Base-by-base conservation (phyloP, 1,140 invertebrate genomes). In the Rhopalosiphum padi region DNA sequence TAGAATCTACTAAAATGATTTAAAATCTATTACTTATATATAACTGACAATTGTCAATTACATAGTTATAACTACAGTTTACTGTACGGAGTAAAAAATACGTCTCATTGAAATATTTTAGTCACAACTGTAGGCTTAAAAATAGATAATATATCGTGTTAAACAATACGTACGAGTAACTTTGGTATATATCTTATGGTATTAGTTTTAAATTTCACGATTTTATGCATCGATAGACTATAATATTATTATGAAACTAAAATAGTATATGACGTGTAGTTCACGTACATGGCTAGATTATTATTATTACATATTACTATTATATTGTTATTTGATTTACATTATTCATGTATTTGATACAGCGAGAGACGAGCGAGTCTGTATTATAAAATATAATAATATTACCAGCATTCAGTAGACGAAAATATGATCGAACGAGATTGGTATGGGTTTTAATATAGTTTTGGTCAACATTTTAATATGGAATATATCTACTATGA, bases 261-360 rank as follows among this genome's bases (percentile, higher is more conserved):
- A 77, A 77, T n/a, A 18, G 6, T n/a, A 68, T 53, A 23, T 18
- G 60, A 30, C 55, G 25, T 30, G 3, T 30, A 68, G 60, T 30
- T 30, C 30, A 77, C 60, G 9, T 11, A 68, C 15, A 68, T 68
- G 60, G 60, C 5, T 15, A n/a, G 30, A 77, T 15, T n/a, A n/a
- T 68, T n/a, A 60, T 23, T 55, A 55, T 55, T 60, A 30, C n/a
- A 11, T 48, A 18, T 51, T 51, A 51, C 2, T 77, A 77, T 77
- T 77, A 77, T 77, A 77, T n/a, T n/a, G 15, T 77, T 77, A n/a
- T 77, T 77, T 77, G n/a, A 77, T 77, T 77, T 77, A n/a, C 30
- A 77, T 77, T 77, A 77, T 77, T 77, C n/a, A 77, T 77, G 60
- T n/a, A 68, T n/a, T 68, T n/a, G 60, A n/a, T n/a, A n/a, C 30